Evolutionary conservation across 2,888 invertebrate genomes (phyloP).

Genomic region (Icerya purchasi): DNA sequence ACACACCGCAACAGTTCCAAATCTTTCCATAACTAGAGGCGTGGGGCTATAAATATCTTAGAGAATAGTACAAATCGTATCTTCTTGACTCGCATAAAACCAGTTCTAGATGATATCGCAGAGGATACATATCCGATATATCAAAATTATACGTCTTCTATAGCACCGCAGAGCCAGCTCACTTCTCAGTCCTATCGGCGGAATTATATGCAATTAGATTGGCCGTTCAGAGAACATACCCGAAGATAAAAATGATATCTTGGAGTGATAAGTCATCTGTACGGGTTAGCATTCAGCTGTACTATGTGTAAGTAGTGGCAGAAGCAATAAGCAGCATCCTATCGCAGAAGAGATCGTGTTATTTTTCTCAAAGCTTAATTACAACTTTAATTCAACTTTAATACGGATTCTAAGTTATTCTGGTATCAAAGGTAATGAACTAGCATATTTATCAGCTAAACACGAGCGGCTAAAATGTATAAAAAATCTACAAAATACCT

Average conservation of each 20-base stretch:
- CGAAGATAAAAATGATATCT: background rate
- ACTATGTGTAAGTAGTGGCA: background rate
- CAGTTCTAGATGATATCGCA: no score
- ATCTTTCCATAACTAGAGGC: no score
- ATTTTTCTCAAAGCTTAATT: background rate
- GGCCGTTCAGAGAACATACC: background rate
- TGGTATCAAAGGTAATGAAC: background rate
- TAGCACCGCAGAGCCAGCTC: no score
- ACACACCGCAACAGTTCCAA: no score
- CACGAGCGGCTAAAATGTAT: background rate
- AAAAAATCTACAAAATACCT: background rate
- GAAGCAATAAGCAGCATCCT: background rate
- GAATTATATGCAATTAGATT: background rate
- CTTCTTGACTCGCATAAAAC: no score
- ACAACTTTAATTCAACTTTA: background rate
- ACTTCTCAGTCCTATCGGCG: background rate
- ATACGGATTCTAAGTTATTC: background rate
- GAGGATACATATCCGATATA: no score
- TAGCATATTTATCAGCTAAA: background rate
- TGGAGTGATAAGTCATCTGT: background rate
- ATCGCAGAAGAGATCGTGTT: background rate
- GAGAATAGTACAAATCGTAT: no score
- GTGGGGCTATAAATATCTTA: no score
- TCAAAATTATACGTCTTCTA: no score
- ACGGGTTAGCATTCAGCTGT: background rate